Base-by-base conservation (phyloP, 2,113 vertebrate species). In the Calidris pygmaea region DNA sequence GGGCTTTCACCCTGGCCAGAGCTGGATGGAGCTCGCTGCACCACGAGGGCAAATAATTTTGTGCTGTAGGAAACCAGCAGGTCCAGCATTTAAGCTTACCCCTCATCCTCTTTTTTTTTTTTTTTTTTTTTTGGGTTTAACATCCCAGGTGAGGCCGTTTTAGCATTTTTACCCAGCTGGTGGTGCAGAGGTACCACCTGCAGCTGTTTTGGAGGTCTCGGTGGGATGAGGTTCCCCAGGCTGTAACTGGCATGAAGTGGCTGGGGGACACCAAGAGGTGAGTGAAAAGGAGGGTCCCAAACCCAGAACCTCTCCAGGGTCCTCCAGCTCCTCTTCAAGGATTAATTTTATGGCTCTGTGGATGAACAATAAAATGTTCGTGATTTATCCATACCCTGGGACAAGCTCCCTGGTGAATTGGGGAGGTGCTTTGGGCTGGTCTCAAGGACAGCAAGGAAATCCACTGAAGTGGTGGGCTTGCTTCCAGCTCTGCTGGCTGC, bases 221-320 rank as follows among this genome's bases (percentile, higher is more conserved):
- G 34, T 47, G 56, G 20, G 27, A 35, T 12, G 3, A 24, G 4
- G 23, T 71, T 10, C 19, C 39, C 11, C 8, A 24, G 37, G 34
- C 34, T 55, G 22, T 1, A 1, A 39, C 35, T 30, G 39, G 16
- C 0, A 0, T 23, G 20, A 4, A 0, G 21, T 34, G 20, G n/a
- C 11, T 3, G 26, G 23, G 17, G 15, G 12, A 37, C 56, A 59
- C 18, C 24, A 27, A 58, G 6, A 29, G 3, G 18, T 39, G 50
- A 47, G 14, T 45, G 10, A 67, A 65, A 43, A 60, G 55, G 23
- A 77, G 43, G 9, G 18, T 70, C 16, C 10, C 9, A 55, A 85
- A 21, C 22, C 39, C 6, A 1, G 14, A 30, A 43, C 27, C 15
- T 20, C 27, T 50, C 45, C 10, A 37, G n/a, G 11, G 5, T 12